Percentiles rank a stretch among this genome's conserved stretches.
phyloP scores from a whole-genome alignment of 2,113 vertebrate genomes.

The Rhadina sibilatrix region DNA sequence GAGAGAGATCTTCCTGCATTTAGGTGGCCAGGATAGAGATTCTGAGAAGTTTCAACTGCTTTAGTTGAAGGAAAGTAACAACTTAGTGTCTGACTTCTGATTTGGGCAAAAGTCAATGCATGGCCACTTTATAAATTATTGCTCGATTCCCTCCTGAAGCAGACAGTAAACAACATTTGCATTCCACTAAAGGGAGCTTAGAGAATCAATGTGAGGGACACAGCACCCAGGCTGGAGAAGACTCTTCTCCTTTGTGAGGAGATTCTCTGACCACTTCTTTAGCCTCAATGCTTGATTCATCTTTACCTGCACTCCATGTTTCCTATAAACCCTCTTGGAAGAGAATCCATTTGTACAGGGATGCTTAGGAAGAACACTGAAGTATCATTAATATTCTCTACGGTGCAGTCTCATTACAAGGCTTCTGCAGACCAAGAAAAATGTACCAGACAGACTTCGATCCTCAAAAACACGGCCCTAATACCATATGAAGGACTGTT shows the following conservation, averaged over 20 bases:
- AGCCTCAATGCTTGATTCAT: neutral
- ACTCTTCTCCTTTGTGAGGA: neutral
- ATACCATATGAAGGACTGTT: neutral
- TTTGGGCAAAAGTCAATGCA: neutral
- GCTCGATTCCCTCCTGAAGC: neutral
- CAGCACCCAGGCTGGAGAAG: neutral
- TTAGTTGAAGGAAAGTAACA: neutral
- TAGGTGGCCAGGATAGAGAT: neutral
- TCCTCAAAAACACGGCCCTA: neutral
- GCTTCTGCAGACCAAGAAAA: neutral
- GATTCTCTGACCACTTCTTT: neutral
- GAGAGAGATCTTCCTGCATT: neutral
- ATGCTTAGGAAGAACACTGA: neutral
- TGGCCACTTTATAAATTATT: neutral
- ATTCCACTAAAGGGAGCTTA: neutral
- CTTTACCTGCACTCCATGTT: neutral
- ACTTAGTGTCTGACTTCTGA: neutral
- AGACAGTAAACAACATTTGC: neutral
- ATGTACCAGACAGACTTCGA: neutral
- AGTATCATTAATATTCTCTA: neutral
- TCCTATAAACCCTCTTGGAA: neutral
- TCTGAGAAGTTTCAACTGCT: neutral
- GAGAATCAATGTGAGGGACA: neutral
- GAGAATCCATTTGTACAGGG: neutral
- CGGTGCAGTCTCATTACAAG: neutral